Evolutionary conservation across 2,888 invertebrate genomes (phyloP).

Genomic region (Cataglyphis rosenhaueri): DNA sequence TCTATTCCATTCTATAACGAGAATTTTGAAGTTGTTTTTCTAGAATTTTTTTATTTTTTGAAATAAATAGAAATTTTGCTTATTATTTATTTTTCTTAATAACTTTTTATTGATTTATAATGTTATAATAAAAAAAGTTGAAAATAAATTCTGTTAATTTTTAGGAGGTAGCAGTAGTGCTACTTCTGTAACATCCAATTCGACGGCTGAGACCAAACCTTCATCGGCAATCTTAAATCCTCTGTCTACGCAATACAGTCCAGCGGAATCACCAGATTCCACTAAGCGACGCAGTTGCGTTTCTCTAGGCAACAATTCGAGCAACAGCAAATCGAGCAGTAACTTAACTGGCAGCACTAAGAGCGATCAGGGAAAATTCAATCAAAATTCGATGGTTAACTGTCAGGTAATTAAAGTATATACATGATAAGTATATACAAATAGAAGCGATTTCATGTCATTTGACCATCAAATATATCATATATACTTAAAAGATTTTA

Average conservation of each 20-base stretch:
- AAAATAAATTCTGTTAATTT: constrained; percentile 24
- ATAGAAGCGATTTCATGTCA: background rate
- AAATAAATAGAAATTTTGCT: constrained; percentile 56
- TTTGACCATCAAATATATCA: background rate
- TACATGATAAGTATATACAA: constrained; percentile 32
- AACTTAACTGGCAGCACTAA: constrained; percentile 91
- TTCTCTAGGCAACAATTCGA: constrained; percentile 89
- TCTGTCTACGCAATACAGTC: constrained; percentile 85
- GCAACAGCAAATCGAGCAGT: constrained; percentile 92
- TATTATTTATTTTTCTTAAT: constrained; percentile 67
- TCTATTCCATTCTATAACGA: background rate
- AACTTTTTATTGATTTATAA: background rate
- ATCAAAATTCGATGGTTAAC: constrained; percentile 83
- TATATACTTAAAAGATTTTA: background rate
- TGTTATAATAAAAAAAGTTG: background rate
- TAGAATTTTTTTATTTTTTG: background rate
- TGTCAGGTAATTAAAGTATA: constrained; percentile 80
- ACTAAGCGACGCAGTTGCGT: constrained; percentile 87
- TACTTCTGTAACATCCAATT: constrained; percentile 86
- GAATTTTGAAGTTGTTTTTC: constrained; percentile 14
- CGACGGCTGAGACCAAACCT: constrained; percentile 89
- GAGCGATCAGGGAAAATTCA: constrained; percentile 86
- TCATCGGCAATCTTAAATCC: constrained; percentile 88
- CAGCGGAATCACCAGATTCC: constrained; percentile 85
- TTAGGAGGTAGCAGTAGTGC: constrained; percentile 85